Evolutionary conservation across 2,797 vertebrate genomes (phyloP), one percentile per base, ranked within the genome.

Genomic region (Sebastes vulpes): DNA sequence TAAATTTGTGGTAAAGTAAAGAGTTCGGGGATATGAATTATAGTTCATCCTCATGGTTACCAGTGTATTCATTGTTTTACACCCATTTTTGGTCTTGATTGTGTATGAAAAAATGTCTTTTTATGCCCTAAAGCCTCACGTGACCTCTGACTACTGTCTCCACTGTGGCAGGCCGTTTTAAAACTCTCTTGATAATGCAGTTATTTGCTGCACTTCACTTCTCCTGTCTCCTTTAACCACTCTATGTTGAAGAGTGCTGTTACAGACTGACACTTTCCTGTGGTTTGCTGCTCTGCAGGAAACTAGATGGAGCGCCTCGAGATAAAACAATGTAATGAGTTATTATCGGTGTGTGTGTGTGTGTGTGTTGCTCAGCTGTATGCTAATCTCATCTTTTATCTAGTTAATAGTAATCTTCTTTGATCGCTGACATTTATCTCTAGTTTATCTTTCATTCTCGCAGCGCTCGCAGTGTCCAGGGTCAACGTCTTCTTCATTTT

Each of bases 181-280:
- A n/a, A 26, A 14, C 54, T 56, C 25, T 54, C 66, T 46, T 3
- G 28, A 32, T 82, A 23, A 9, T 57, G 9, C 14, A 16, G 7
- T 28, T 20, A 72, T 69, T 23, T 20, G 16, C 21, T 48, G 66
- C 58, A 46, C 38, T 50, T 54, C 61, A 48, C 26, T 90, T 88
- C 89, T 89, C 82, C 85, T 54, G 84, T 93, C 56, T 77, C 9
- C 54, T 84, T 91, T 82, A 90, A 91, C 14, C 57, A 35, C 61
- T 79, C 28, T 35, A 87, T 92, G 90, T 52, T 79, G 65, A 75
- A 76, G 88, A 94, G 87, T 82, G 87, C 85, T 90, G 88, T 90
- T 89, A 82, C 91, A 60, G 80, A 88, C 80, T 85, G 89, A 94
- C 85, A 90, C 92, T 95, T 94, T 82, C 77, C 87, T 91, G 94